Conservation (phyloP, 2,888 invertebrate species). For the Lasius platythorax region DNA sequence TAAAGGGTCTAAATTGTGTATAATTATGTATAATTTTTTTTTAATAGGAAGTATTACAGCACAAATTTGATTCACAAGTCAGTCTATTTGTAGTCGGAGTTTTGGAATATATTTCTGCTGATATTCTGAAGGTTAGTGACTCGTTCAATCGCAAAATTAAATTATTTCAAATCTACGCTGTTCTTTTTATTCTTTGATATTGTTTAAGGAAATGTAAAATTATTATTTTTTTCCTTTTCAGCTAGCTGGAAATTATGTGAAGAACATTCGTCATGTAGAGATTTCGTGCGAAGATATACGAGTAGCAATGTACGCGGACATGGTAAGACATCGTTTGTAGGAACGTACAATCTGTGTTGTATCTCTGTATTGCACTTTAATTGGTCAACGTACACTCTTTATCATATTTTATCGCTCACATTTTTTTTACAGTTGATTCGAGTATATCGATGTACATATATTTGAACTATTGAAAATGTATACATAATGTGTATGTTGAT, state of each 20-base stretch:
- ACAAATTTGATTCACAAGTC: constrained; percentile 95
- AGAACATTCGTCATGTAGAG: constrained; percentile 96
- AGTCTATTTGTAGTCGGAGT: constrained; percentile 97
- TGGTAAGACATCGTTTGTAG: constrained; percentile 95
- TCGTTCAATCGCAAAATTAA: neutral
- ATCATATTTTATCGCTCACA: constrained; percentile 13
- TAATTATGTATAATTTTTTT: constrained; percentile 39
- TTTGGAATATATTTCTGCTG: constrained; percentile 97
- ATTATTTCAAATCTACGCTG: neutral
- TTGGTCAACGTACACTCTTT: neutral
- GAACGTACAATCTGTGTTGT: constrained; percentile 90
- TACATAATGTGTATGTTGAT: neutral
- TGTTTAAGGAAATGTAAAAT: constrained; percentile 60
- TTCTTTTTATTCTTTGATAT: neutral
- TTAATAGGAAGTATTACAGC: constrained; percentile 93
- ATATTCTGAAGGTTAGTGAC: constrained; percentile 93
- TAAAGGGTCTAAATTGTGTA: neutral
- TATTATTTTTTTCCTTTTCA: constrained; percentile 82
- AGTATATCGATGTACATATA: neutral
- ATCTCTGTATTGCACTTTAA: constrained; percentile 67
- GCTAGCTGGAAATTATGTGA: constrained; percentile 98
- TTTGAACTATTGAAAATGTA: neutral
- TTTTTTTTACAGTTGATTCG: constrained; percentile 7
- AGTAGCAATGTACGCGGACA: constrained; percentile 99
- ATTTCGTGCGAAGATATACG: constrained; percentile 98